Evolutionary conservation across 1,140 invertebrate species (phyloP).

Genomic region (Drosophila yakuba): DNA sequence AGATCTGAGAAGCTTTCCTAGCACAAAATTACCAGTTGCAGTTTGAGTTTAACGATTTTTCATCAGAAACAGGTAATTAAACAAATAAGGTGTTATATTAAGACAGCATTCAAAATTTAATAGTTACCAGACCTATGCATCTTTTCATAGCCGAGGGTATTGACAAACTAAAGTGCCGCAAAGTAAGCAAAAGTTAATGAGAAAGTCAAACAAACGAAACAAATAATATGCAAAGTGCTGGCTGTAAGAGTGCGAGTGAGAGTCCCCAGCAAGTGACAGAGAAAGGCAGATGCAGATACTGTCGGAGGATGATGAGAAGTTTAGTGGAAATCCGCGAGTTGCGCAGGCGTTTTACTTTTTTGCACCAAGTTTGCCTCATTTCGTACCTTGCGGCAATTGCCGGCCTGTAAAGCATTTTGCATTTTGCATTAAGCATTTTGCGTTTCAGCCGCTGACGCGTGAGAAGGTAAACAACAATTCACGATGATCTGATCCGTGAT

Average conservation of each 20-base stretch:
- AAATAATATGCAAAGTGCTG: conserved; percentile 76
- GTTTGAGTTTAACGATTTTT: too few relatives aligned
- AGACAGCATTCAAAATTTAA: too few relatives aligned
- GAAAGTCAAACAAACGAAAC: conserved; percentile 81
- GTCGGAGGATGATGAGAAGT: conserved; percentile 17
- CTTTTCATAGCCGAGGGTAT: conserved; percentile 18
- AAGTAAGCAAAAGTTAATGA: conserved; percentile 81
- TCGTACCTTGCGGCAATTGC: conserved; percentile 27
- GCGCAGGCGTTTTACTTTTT: conserved; percentile 60
- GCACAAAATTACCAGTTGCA: too few relatives aligned
- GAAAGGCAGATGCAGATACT: conserved; percentile 7
- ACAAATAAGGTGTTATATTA: too few relatives aligned
- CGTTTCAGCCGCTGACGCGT: conserved; percentile 56
- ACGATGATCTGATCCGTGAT: conserved; percentile 45
- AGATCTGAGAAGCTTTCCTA: too few relatives aligned
- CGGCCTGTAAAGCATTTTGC: conserved; percentile 61
- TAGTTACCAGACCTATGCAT: background rate
- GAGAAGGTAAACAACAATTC: conserved; percentile 59
- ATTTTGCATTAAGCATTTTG: conserved; percentile 69
- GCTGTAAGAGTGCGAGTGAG: conserved; percentile 33
- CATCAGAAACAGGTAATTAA: too few relatives aligned
- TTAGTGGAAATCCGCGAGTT: conserved; percentile 27
- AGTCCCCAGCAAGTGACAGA: conserved; percentile 11
- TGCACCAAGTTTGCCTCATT: conserved; percentile 24
- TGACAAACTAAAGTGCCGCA: conserved; percentile 29